Evolutionary conservation across 2,113 vertebrate species (phyloP).

Genomic region (Peromyscus californicus): DNA sequence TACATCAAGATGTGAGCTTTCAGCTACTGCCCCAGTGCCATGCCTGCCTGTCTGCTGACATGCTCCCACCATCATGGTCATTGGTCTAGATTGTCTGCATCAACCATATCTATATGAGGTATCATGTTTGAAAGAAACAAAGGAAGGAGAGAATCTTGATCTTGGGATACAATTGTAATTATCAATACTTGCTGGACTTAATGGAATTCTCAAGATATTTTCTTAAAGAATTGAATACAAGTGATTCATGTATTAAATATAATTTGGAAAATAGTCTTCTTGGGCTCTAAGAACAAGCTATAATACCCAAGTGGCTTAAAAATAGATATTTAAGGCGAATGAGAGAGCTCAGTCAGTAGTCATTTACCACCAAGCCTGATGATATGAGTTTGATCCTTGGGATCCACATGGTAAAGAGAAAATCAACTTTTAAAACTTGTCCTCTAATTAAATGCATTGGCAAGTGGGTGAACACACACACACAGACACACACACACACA

Average conservation of each 20-base stretch:
- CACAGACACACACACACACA: too few relatives aligned
- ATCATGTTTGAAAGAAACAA: not conserved
- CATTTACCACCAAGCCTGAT: not conserved
- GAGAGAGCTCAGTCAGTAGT: not conserved
- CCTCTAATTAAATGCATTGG: too few relatives aligned
- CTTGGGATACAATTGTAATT: not conserved
- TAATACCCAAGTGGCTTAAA: not conserved
- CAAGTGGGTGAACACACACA: too few relatives aligned
- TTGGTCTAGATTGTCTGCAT: not conserved
- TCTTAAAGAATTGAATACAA: not conserved
- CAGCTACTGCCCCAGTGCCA: not conserved
- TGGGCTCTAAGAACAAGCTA: not conserved
- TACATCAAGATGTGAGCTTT: not conserved
- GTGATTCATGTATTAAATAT: not conserved
- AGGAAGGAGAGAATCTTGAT: not conserved
- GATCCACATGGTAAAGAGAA: not conserved
- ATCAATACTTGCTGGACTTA: not conserved
- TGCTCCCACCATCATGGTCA: not conserved
- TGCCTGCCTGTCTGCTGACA: not conserved
- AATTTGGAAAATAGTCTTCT: not conserved
- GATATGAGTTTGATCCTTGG: not conserved
- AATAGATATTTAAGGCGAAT: not conserved
- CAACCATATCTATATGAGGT: not conserved
- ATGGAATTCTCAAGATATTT: constrained; percentile 3
- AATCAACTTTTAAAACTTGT: too few relatives aligned